Evolutionary conservation across 2,888 invertebrate genomes (phyloP).

Genomic region (Apodemia hepburni): DNA sequence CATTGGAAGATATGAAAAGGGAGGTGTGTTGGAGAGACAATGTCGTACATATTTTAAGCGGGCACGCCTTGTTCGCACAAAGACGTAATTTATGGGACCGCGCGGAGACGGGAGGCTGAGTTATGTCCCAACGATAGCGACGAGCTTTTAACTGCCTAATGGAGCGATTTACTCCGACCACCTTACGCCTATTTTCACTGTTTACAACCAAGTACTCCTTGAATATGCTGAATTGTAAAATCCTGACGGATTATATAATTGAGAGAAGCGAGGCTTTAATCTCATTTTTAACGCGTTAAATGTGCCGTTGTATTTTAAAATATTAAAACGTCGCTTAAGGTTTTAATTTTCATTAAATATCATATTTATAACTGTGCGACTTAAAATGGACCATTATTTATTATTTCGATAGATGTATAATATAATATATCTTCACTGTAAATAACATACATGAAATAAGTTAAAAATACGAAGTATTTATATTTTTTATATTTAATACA

Average conservation of each 20-base stretch:
- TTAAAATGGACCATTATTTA: not conserved
- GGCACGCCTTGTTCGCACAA: slow-evolving; percentile 76
- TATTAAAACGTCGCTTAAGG: not conserved
- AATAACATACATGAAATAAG: no score
- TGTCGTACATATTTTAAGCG: slow-evolving; percentile 77
- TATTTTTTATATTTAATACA: no score
- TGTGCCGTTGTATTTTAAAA: slow-evolving; percentile 8
- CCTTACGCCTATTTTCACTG: slow-evolving; percentile 60
- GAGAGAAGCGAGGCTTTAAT: slow-evolving; percentile 12
- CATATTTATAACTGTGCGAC: not conserved
- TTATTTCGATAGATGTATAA: not conserved
- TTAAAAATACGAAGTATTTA: no score
- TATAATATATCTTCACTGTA: no score
- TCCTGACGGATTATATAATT: slow-evolving; percentile 15
- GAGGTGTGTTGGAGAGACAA: slow-evolving; percentile 69
- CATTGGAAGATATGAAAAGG: slow-evolving; percentile 63
- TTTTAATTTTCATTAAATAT: slow-evolving; percentile 2
- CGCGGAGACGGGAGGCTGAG: slow-evolving; percentile 76
- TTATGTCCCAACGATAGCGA: slow-evolving; percentile 77
- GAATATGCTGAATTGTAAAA: slow-evolving; percentile 32
- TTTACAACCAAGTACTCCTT: slow-evolving; percentile 53
- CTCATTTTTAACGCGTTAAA: slow-evolving; percentile 18
- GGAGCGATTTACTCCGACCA: slow-evolving; percentile 76
- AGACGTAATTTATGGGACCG: slow-evolving; percentile 77
- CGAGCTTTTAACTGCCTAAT: slow-evolving; percentile 80